phyloP scores from a whole-genome alignment of 1,140 invertebrate species.

The Dolichoris vasculosae region DNA sequence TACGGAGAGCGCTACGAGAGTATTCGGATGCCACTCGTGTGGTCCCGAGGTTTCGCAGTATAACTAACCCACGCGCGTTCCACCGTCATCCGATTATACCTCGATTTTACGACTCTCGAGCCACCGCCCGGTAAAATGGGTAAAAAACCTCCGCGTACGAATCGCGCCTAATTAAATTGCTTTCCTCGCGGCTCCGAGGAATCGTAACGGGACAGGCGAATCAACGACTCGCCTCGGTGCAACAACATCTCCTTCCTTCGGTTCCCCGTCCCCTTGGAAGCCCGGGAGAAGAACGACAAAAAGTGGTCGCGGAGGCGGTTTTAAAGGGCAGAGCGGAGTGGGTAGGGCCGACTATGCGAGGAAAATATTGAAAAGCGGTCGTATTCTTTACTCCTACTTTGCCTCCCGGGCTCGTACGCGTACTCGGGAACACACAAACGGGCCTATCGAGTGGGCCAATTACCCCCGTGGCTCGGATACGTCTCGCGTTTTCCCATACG shows the following conservation, averaged over 20 bases:
- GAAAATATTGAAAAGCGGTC: conserved; percentile 56
- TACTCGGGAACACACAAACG: conserved; percentile 56
- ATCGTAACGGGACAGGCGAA: too few relatives aligned
- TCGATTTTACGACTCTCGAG: background rate
- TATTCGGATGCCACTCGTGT: too few relatives aligned
- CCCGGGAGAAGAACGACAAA: background rate
- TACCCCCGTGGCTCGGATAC: conserved; percentile 55
- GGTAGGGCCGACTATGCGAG: conserved; percentile 39
- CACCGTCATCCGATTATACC: background rate
- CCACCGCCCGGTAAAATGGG: background rate
- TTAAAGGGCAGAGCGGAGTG: background rate
- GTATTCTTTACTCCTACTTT: too few relatives aligned
- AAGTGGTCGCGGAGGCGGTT: background rate
- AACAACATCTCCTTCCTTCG: too few relatives aligned
- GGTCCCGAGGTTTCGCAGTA: too few relatives aligned
- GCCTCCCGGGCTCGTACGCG: conserved; percentile 30
- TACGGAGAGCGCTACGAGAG: background rate
- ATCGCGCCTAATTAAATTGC: background rate
- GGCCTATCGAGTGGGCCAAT: conserved; percentile 72
- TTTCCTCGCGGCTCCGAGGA: too few relatives aligned
- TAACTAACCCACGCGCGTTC: too few relatives aligned
- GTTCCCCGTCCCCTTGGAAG: too few relatives aligned
- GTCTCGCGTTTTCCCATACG: conserved; percentile 5
- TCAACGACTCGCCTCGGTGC: too few relatives aligned
- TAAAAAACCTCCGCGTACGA: background rate